Base-by-base conservation (phyloP, 92 coral and sea anemone genomes). In the Actinostola sp. region DNA sequence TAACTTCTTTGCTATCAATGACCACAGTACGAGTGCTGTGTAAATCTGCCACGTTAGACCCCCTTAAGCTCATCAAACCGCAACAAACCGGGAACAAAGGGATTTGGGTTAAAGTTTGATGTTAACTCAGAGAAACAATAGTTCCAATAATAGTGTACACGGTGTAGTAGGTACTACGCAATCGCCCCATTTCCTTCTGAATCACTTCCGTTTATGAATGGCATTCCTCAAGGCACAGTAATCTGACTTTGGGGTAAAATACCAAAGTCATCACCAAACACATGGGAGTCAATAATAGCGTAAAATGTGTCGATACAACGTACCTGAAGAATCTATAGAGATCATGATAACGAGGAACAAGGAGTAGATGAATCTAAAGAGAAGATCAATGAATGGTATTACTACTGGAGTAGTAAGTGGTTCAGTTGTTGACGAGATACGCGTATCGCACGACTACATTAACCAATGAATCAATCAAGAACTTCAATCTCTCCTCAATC, bases 401-500 rank as follows among this genome's bases (percentile, higher is more conserved):
- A 44, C 19, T 42, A 61, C 20, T 17, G 43, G 66, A 39, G 14
- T 33, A 39, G 44, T 55, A 25, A 45, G 33, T 28, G 52, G 25
- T 34, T 50, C 61, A 68, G 46, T 52, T 68, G 74, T 51, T 68
- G 74, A 51, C 46, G 38, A 68, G 61, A 50, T 50, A 33, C 49
- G 74, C 62, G 34, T 30, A 44, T 44, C 30, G 16, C 51, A 45
- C 38, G 10, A 16, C 21, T 21, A 26, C 23, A 68, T 68, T 27
- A 33, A 21, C 27, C 9, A 34, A 2, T 33, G 38, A 26, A 68
- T 68, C 48, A 52, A 55, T 51, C 61, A 35, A 44, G 31, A 1
- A 0, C 10, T 11, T 16, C 26, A 2, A 26, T 27, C 45, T 21
- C 33, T 24, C 0, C 0, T 27, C 3, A 20, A 51, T 27, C 10